Percentiles rank a stretch among this genome's conserved stretches.
phyloP scores from a whole-genome alignment of 1,140 invertebrate genomes.

The Ganaspis sp. region DNA sequence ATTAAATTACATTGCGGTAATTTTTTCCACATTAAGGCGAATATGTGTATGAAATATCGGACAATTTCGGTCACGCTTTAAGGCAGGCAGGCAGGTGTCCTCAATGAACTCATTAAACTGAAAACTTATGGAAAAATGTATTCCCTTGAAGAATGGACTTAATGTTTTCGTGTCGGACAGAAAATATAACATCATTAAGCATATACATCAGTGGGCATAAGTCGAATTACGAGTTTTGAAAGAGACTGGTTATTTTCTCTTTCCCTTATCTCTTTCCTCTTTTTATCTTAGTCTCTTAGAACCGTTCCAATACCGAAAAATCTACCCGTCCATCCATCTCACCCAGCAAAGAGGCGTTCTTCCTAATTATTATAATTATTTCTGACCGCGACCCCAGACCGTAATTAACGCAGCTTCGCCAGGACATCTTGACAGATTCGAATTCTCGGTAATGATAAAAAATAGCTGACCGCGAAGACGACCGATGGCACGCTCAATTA shows the following conservation, averaged over 20 bases:
- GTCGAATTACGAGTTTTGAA: conserved; percentile 32
- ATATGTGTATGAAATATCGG: too few relatives aligned
- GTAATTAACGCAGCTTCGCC: conserved; percentile 74
- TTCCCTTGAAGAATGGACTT: background rate
- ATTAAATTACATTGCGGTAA: too few relatives aligned
- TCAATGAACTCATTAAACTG: background rate
- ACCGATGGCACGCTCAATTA: conserved; percentile 48
- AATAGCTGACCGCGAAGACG: conserved; percentile 50
- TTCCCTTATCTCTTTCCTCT: conserved; percentile 48
- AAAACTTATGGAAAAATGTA: background rate
- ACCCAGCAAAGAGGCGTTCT: conserved; percentile 69
- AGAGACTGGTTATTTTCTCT: conserved; percentile 33
- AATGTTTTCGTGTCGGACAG: background rate
- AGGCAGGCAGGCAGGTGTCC: background rate
- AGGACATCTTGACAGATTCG: conserved; percentile 76
- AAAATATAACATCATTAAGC: conserved; percentile 23
- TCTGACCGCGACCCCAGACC: conserved; percentile 62
- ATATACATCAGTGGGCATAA: conserved; percentile 37
- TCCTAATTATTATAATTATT: conserved; percentile 77
- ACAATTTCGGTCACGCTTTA: background rate
- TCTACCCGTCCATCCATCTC: conserved; percentile 65
- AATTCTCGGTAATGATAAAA: conserved; percentile 72
- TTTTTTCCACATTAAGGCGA: too few relatives aligned
- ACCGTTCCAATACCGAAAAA: conserved; percentile 63
- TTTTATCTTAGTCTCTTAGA: conserved; percentile 51